A percentile compares a stretch with the other conserved stretches of the same genome.
phyloP scores from a whole-genome alignment of 2,797 vertebrate species.

The Micromesistius poutassou region DNA sequence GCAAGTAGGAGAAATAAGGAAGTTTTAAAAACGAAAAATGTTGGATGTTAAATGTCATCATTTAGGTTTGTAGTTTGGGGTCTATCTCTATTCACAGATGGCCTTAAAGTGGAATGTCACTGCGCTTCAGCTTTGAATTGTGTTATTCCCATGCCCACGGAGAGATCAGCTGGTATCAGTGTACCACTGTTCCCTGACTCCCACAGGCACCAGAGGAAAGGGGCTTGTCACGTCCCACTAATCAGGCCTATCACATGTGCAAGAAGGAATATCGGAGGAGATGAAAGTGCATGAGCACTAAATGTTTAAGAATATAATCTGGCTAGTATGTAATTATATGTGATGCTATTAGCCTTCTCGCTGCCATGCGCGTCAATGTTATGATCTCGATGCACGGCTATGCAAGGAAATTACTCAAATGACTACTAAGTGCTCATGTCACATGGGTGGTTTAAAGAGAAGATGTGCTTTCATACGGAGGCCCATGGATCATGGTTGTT shows the following conservation, averaged over 20 bases:
- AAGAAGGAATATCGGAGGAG: conserved; percentile 34
- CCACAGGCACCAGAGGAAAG: conserved; percentile 23
- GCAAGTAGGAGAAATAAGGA: conserved; percentile 26
- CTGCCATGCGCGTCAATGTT: background rate
- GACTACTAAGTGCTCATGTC: background rate
- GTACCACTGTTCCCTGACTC: conserved; percentile 19
- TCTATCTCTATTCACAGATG: conserved; percentile 44
- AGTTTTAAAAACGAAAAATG: background rate
- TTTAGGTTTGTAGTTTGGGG: conserved; percentile 20
- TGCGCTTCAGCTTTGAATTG: conserved; percentile 37
- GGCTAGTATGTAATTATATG: background rate
- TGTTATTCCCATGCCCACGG: conserved; percentile 39
- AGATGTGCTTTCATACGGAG: background rate
- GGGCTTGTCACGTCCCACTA: conserved; percentile 39
- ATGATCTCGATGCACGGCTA: background rate
- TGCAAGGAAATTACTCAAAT: background rate
- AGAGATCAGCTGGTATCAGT: conserved; percentile 24
- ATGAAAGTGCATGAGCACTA: conserved; percentile 7
- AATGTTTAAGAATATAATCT: conserved; percentile 20
- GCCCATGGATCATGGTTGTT: background rate
- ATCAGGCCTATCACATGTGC: conserved; percentile 46
- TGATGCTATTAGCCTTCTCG: background rate
- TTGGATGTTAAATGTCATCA: conserved; percentile 32
- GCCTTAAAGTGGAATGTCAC: conserved; percentile 34
- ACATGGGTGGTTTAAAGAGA: background rate